These are phyloP conservation scores for Zhuqinia jingwanae DNA, from an alignment of 2,888 invertebrate genomes.

Conservation along the genomic window DNA sequence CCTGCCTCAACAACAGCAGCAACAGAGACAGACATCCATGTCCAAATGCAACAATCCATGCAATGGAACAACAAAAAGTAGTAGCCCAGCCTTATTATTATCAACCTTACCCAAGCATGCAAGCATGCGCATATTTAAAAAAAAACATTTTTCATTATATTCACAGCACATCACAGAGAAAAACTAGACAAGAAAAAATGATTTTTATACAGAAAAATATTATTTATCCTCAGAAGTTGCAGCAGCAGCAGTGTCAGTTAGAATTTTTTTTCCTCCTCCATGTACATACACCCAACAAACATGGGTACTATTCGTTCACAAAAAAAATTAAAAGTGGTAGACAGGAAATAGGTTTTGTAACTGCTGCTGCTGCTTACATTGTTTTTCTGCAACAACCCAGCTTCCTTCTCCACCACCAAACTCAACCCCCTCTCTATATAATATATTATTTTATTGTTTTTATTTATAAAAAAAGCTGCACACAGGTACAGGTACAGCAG, in stretches of 20 bases:
- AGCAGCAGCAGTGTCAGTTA: too few relatives aligned
- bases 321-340: constrained; percentile 52
- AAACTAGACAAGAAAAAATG: constrained; percentile 38
- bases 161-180: not conserved
- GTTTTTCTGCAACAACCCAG: constrained; percentile 11
- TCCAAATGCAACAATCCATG: not conserved
- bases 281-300: not conserved
- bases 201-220: constrained; percentile 41
- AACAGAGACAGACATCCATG: constrained; percentile 18
- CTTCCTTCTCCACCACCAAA: constrained; percentile 45
- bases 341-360: constrained; percentile 67
- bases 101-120: constrained; percentile 65
- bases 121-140: constrained; percentile 25
- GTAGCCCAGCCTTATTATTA: constrained; percentile 51
- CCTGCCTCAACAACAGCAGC: constrained; percentile 47
- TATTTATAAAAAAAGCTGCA: too few relatives aligned
- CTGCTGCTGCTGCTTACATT: constrained; percentile 38
- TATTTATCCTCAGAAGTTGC: not conserved
- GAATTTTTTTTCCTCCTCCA: too few relatives aligned
- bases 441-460: not conserved
- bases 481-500: not conserved
- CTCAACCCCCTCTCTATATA: not conserved
- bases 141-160: too few relatives aligned
- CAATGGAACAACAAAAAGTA: too few relatives aligned
- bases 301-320: not conserved